phyloP scores from a whole-genome alignment of 2,113 vertebrate species.

The Zeus faber region DNA sequence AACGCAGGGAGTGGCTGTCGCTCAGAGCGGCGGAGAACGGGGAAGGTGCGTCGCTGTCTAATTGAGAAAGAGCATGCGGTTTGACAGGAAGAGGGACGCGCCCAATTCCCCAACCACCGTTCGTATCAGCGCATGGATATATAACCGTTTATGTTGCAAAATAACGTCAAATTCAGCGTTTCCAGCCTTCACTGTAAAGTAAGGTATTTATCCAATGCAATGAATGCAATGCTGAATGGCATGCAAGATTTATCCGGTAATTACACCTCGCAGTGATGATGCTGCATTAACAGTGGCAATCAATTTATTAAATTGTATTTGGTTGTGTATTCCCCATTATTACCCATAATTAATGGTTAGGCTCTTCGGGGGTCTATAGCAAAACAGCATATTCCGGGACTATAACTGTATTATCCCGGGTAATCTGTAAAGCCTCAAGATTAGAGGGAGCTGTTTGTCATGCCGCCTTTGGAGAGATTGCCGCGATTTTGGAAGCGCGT shows the following conservation, averaged over 20 bases:
- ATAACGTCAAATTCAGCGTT: too few relatives aligned
- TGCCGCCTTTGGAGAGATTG: slow-evolving; percentile 51
- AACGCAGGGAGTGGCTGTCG: too few relatives aligned
- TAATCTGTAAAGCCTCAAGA: slow-evolving; percentile 65
- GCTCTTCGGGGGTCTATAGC: slow-evolving; percentile 29
- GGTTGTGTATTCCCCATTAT: slow-evolving; percentile 31
- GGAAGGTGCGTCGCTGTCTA: slow-evolving; percentile 56
- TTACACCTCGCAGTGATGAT: slow-evolving; percentile 8
- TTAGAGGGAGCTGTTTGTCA: slow-evolving; percentile 64
- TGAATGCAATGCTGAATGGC: not conserved
- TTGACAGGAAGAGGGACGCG: slow-evolving; percentile 48
- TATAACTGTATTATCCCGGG: slow-evolving; percentile 60
- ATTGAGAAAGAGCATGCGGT: slow-evolving; percentile 54
- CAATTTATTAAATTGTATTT: slow-evolving; percentile 16
- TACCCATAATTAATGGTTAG: slow-evolving; percentile 37
- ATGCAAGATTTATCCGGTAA: slow-evolving; percentile 26
- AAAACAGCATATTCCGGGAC: slow-evolving; percentile 46
- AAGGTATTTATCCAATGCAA: not conserved
- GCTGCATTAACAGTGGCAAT: slow-evolving; percentile 22
- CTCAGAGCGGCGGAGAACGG: slow-evolving; percentile 1
- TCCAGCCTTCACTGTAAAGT: not conserved
- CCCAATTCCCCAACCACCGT: slow-evolving; percentile 24
- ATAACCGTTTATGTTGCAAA: not conserved
- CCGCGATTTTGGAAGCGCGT: slow-evolving; percentile 38
- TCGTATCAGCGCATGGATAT: not conserved